Base-by-base conservation (phyloP, 2,797 vertebrate genomes). In the Sebastes wilsoni region DNA sequence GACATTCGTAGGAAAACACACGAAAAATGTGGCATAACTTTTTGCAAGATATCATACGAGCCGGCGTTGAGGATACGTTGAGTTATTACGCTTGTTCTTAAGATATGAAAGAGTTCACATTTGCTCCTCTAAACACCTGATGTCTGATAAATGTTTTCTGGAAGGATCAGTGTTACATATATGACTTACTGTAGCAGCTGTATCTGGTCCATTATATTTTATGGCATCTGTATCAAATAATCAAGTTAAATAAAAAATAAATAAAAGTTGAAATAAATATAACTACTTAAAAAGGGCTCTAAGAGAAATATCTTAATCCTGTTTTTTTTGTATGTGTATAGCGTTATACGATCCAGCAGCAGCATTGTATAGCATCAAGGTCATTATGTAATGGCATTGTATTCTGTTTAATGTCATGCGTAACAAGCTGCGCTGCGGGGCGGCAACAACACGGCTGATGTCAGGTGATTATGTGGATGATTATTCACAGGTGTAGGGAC, bases 401-500 rank as follows among this genome's bases (percentile, higher is more conserved):
- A 22, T 36, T 79, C 18, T n/a, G 18, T 28, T 30, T 61, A 28
- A 60, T 75, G 65, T 68, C 22, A 66, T n/a, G 22, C 27, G n/a
- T 55, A 73, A 80, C 4, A 5, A 62, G 59, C 32, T 60, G 65
- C 4, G 4, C 66, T 52, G 64, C 3, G 6, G 14, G 28, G 38
- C 66, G 62, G 2, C 25, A 78, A 60, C 46, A 75, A 32, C 59
- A 23, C 60, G 1, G 13, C 54, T 79, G 80, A 88, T 9, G 25
- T 85, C 71, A 84, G 10, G 36, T 38, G 25, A 42, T 42, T 52
- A 46, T 61, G 36, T 36, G 66, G 38, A 61, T 84, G 81, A 83
- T 88, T 61, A 77, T 49, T 76, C 77, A 30, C 79, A 87, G 79
- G 62, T 88, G 79, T 27, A 25, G 69, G 46, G 32, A 66, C 61